Evolutionary conservation across 2,888 invertebrate species (phyloP).

Genomic region (Phaedon cochleariae): DNA sequence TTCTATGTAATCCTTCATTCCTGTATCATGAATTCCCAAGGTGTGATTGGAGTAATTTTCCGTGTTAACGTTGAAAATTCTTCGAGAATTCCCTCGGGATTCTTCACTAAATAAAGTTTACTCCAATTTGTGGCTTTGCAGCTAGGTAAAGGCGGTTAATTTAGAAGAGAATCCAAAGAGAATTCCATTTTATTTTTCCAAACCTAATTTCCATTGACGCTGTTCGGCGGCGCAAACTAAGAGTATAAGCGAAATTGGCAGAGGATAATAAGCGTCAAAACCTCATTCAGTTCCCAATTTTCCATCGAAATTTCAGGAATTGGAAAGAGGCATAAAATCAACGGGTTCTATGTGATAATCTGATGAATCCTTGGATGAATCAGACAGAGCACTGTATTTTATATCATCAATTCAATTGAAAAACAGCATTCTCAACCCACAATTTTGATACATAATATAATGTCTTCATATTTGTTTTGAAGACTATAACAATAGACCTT

Average conservation of each 20-base stretch:
- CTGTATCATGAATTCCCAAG: no score
- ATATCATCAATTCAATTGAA: no score
- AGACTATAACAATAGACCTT: no score
- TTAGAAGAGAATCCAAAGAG: background rate
- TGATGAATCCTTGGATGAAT: no score
- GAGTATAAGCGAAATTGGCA: constrained; percentile 1
- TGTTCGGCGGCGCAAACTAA: background rate
- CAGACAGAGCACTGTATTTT: no score
- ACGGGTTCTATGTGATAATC: background rate
- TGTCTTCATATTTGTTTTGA: no score
- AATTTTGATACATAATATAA: no score
- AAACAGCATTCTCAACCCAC: background rate
- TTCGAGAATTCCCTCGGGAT: no score
- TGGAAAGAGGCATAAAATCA: background rate
- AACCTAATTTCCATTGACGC: constrained; percentile 5
- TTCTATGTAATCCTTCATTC: no score
- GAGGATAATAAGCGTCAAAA: background rate
- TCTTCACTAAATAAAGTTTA: background rate
- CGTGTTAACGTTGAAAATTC: no score
- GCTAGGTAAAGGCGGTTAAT: background rate
- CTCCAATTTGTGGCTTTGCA: background rate
- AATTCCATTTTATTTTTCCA: background rate
- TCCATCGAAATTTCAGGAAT: background rate
- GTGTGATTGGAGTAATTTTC: no score
- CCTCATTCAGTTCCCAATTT: background rate